Conservation (phyloP, 2,888 invertebrate species). For the Drosophila fungiperda region DNA sequence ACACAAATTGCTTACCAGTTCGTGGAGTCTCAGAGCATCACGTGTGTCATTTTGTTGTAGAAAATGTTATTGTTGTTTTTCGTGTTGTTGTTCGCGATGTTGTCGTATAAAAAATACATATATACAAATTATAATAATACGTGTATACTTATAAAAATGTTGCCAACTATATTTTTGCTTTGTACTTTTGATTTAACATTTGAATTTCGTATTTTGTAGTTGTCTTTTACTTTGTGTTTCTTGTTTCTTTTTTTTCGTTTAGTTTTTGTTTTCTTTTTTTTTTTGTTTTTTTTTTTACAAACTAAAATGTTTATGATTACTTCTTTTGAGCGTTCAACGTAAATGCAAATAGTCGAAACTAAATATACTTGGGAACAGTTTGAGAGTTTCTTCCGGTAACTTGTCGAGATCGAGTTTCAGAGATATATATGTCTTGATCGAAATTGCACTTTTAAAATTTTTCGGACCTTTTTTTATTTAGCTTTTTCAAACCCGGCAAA, state of each 20-base stretch:
- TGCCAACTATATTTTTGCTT: constrained; percentile 78
- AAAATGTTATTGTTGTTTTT: constrained; percentile 44
- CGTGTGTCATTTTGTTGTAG: constrained; percentile 41
- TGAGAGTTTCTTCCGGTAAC: constrained; percentile 48
- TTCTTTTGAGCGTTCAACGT: constrained; percentile 44
- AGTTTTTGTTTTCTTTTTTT: constrained; percentile 12
- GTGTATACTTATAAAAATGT: constrained; percentile 72
- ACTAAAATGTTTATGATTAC: constrained; percentile 42
- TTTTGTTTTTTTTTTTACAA: constrained; percentile 29
- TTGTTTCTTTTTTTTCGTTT: constrained; percentile 4
- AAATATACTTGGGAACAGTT: constrained; percentile 50
- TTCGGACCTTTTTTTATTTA: constrained; percentile 35
- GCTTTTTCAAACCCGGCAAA: constrained; percentile 46
- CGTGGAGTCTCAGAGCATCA: constrained; percentile 57
- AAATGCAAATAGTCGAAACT: constrained; percentile 55
- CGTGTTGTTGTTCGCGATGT: constrained; percentile 55
- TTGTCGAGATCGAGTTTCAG: constrained; percentile 55
- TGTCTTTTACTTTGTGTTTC: constrained; percentile 21
- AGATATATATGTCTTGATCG: constrained; percentile 36
- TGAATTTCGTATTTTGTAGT: constrained; percentile 62
- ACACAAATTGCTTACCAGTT: constrained; percentile 50
- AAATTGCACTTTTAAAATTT: constrained; percentile 57
- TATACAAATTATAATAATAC: constrained; percentile 77
- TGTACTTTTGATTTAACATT: constrained; percentile 77
- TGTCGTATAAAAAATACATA: constrained; percentile 75